Conservation (phyloP, 2,888 invertebrate genomes). For the Criorhina ranunculi region DNA sequence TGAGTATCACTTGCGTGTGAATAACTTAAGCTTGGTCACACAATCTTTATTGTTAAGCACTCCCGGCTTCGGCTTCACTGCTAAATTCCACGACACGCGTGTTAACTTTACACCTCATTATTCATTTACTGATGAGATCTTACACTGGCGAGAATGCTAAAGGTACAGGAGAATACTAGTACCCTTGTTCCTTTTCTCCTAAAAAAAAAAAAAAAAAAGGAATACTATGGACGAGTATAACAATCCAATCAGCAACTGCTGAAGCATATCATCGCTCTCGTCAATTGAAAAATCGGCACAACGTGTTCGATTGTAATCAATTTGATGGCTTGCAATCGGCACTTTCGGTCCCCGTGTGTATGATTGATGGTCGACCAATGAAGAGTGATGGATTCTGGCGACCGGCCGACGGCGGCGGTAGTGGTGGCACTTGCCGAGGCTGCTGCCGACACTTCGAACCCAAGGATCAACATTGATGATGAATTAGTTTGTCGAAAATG, state of each 20-base stretch:
- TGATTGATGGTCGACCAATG: constrained; percentile 74
- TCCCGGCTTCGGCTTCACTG: constrained; percentile 21
- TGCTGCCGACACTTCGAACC: constrained; percentile 56
- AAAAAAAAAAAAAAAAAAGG: constrained; percentile 11
- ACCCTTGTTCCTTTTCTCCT: constrained; percentile 19
- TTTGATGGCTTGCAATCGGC: constrained; percentile 68
- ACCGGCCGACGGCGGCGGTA: background rate
- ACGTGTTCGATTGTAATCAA: constrained; percentile 71
- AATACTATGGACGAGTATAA: no score
- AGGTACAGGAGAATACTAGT: constrained; percentile 24
- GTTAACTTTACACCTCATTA: constrained; percentile 62
- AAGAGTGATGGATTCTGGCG: constrained; percentile 69
- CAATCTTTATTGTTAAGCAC: constrained; percentile 22
- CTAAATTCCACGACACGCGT: constrained; percentile 56
- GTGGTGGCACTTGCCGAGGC: constrained; percentile 26
- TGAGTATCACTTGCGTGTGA: constrained; percentile 63
- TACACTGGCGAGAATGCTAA: background rate
- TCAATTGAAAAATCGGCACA: constrained; percentile 56
- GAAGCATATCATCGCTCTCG: constrained; percentile 14
- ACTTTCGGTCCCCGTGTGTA: constrained; percentile 41
- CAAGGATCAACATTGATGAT: constrained; percentile 51
- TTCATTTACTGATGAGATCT: constrained; percentile 56
- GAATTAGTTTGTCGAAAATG: constrained; percentile 64
- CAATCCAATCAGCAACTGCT: constrained; percentile 3
- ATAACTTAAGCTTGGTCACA: constrained; percentile 62